A percentile compares a stretch with the other conserved stretches of the same genome.
Conservation (phyloP, 2,797 vertebrate species). For the Aulostomus chinensis region DNA sequence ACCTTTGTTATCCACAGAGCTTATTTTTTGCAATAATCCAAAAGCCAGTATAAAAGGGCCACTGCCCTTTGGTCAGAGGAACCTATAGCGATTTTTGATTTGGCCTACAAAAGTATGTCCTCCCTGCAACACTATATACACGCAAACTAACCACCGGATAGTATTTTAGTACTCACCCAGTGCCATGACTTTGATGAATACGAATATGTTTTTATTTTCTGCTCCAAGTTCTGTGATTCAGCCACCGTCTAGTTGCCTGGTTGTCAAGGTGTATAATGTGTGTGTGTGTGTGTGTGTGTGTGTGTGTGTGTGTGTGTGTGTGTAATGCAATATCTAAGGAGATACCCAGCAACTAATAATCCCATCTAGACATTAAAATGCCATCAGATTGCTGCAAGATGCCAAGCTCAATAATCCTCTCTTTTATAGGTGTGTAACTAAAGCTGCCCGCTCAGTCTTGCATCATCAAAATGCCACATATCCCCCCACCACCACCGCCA, state of each 20-base stretch:
- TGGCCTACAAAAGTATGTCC: too few species aligned
- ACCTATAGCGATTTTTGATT: too few species aligned
- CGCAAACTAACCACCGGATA: conserved; percentile 27
- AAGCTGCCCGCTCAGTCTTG: conserved; percentile 18
- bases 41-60: too few species aligned
- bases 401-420: conserved; percentile 31
- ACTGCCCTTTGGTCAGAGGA: too few species aligned
- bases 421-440: conserved; percentile 23
- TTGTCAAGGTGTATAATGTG: not conserved
- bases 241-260: not conserved
- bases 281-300: not conserved
- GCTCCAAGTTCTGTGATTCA: conserved; percentile 4
- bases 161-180: conserved; percentile 21
- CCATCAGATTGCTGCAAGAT: conserved; percentile 20
- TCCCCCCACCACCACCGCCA: too few species aligned
- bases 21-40: too few species aligned
- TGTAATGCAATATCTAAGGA: conserved; percentile 36
- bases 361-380: conserved; percentile 24
- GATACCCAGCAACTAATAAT: conserved; percentile 35
- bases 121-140: too few species aligned
- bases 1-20: too few species aligned
- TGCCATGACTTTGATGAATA: conserved; percentile 18
- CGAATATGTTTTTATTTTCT: conserved; percentile 2
- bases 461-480: conserved; percentile 41
- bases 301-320: conserved; percentile 8